These are phyloP conservation scores for Clarias batrachus DNA, from an alignment of 2,113 vertebrate genomes.

Conservation along the genomic window DNA sequence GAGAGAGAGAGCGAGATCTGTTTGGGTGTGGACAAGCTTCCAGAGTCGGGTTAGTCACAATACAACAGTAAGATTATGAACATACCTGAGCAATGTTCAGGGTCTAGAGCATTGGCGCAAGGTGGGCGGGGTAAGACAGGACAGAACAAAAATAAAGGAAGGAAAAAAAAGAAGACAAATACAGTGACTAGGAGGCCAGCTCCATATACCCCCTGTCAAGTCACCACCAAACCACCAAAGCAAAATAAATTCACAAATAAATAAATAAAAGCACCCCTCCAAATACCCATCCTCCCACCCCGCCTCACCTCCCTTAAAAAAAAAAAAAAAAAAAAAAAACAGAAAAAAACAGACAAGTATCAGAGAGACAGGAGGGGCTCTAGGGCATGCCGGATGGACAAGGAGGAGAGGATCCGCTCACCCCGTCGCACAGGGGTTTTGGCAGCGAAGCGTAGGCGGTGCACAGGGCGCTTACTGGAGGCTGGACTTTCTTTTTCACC, in stretches of 20 bases:
- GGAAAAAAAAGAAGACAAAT: constrained; percentile 87
- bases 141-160: constrained; percentile 91
- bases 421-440: constrained; percentile 6
- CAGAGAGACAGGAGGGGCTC: constrained; percentile 51
- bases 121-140: constrained; percentile 88
- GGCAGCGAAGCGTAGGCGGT: constrained; percentile 20
- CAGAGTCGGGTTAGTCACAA: constrained; percentile 95
- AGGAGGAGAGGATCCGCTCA: constrained; percentile 17
- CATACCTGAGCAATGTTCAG: constrained; percentile 99
- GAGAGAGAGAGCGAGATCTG: constrained; percentile 71
- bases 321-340: too few species aligned
- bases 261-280: neutral
- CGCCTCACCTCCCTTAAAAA: constrained; percentile 64
- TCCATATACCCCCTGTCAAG: constrained; percentile 81
- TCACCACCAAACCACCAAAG: constrained; percentile 29
- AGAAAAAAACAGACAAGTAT: constrained; percentile 65
- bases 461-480: constrained; percentile 77
- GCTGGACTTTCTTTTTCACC: constrained; percentile 71
- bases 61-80: constrained; percentile 95
- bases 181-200: constrained; percentile 94
- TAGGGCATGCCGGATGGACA: constrained; percentile 37
- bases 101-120: constrained; percentile 87
- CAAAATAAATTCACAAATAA: neutral
- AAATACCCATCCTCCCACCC: neutral
- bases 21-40: constrained; percentile 78